These are phyloP conservation scores for Limnothrissa miodon DNA, from an alignment of 2,113 vertebrate species.

Conservation along the genomic window DNA sequence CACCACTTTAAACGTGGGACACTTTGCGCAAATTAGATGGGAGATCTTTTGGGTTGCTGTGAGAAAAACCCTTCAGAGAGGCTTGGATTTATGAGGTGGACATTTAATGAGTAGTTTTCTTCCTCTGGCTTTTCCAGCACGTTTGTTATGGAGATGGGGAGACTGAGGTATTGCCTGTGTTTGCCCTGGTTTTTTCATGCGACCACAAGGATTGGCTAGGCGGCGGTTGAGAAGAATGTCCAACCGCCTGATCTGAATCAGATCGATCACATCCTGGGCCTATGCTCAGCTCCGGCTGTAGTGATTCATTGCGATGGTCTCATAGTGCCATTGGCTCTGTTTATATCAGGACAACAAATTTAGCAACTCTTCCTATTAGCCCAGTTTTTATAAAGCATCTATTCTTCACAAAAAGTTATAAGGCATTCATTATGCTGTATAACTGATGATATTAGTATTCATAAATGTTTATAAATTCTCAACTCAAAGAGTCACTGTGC, in stretches of 20 bases:
- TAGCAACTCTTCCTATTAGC: too few relatives aligned
- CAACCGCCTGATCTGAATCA: constrained; percentile 35
- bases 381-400: too few relatives aligned
- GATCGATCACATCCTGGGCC: constrained; percentile 30
- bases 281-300: constrained; percentile 10
- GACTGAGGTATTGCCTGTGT: constrained; percentile 48
- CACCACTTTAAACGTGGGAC: constrained; percentile 57
- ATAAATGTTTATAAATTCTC: too few relatives aligned
- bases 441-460: too few relatives aligned
- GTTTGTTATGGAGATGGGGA: constrained; percentile 61
- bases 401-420: too few relatives aligned
- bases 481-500: too few relatives aligned
- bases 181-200: constrained; percentile 8
- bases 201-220: background rate
- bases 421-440: too few relatives aligned
- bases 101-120: constrained; percentile 55
- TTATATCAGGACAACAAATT: background rate
- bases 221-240: background rate
- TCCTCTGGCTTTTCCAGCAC: constrained; percentile 47
- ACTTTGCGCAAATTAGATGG: constrained; percentile 65
- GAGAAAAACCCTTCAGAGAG: constrained; percentile 56
- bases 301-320: background rate
- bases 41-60: constrained; percentile 59
- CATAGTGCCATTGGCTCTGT: background rate
- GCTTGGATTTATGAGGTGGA: constrained; percentile 61